Percentiles rank a stretch among this genome's conserved stretches.
phyloP scores from a whole-genome alignment of 2,888 invertebrate species.

The Ceramica pisi region DNA sequence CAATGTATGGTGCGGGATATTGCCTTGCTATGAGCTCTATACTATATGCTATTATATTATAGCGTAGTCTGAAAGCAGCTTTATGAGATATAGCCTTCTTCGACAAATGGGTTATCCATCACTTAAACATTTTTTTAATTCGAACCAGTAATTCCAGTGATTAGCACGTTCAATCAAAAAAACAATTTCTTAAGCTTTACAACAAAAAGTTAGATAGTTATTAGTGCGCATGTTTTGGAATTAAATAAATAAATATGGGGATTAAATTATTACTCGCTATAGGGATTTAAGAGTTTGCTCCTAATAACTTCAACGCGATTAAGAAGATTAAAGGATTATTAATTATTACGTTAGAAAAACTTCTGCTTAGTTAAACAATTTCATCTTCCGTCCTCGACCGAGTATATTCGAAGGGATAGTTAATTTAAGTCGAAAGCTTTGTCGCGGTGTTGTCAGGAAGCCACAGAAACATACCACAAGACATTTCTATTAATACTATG shows the following conservation, averaged over 20 bases:
- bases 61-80: too few species aligned
- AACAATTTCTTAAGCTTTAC: too few species aligned
- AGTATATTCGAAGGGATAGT: neutral
- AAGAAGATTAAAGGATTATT: neutral
- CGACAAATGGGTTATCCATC: too few species aligned
- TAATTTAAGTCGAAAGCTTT: constrained; percentile 1
- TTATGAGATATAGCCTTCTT: too few species aligned
- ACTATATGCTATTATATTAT: too few species aligned
- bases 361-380: neutral
- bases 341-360: neutral
- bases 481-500: constrained; percentile 60
- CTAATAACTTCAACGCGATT: neutral
- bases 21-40: too few species aligned
- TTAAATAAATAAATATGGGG: neutral
- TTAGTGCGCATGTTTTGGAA: neutral
- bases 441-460: constrained; percentile 33
- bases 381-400: neutral
- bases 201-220: too few species aligned
- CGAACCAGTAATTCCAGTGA: too few species aligned
- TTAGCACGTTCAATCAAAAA: too few species aligned
- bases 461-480: constrained; percentile 38
- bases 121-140: too few species aligned
- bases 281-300: neutral
- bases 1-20: too few species aligned
- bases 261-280: too few species aligned